Percentiles rank a stretch among this genome's conserved stretches.
phyloP scores from a whole-genome alignment of 1,140 invertebrate species.

The Drosophila navojoa region DNA sequence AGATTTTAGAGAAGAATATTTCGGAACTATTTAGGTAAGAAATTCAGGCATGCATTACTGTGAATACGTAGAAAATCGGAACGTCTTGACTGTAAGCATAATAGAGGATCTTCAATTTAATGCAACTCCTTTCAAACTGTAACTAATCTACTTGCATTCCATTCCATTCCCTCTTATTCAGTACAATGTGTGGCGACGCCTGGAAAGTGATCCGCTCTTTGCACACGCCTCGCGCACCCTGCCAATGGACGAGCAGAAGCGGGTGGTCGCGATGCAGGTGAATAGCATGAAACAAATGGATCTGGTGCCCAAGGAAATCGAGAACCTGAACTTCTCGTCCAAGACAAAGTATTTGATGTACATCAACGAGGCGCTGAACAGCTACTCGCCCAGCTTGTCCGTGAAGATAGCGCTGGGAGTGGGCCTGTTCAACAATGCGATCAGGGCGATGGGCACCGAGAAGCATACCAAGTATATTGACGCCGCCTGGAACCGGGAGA shows the following conservation, averaged over 20 bases:
- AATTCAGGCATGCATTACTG: too few relatives aligned
- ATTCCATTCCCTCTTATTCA: constrained; percentile 82
- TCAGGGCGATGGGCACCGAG: constrained; percentile 90
- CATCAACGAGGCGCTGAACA: constrained; percentile 88
- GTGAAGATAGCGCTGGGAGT: constrained; percentile 89
- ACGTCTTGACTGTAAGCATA: too few relatives aligned
- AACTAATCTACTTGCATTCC: not conserved
- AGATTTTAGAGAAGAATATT: too few relatives aligned
- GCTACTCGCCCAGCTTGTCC: constrained; percentile 87
- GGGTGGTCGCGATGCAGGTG: constrained; percentile 86
- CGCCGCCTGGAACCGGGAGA: constrained; percentile 88
- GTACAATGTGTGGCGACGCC: constrained; percentile 91
- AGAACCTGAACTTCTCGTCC: constrained; percentile 86
- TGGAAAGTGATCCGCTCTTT: constrained; percentile 94
- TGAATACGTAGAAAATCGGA: too few relatives aligned
- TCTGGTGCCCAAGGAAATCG: constrained; percentile 86
- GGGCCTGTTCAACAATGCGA: constrained; percentile 88
- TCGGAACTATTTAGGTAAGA: too few relatives aligned
- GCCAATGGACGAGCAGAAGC: constrained; percentile 90
- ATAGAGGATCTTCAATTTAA: too few relatives aligned
- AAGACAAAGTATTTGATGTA: constrained; percentile 89
- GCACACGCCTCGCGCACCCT: constrained; percentile 85
- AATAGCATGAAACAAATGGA: constrained; percentile 86
- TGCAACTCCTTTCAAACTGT: not conserved
- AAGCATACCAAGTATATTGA: constrained; percentile 89